Conservation (phyloP, 2,797 vertebrate species). For the Acipenser ruthenus region DNA sequence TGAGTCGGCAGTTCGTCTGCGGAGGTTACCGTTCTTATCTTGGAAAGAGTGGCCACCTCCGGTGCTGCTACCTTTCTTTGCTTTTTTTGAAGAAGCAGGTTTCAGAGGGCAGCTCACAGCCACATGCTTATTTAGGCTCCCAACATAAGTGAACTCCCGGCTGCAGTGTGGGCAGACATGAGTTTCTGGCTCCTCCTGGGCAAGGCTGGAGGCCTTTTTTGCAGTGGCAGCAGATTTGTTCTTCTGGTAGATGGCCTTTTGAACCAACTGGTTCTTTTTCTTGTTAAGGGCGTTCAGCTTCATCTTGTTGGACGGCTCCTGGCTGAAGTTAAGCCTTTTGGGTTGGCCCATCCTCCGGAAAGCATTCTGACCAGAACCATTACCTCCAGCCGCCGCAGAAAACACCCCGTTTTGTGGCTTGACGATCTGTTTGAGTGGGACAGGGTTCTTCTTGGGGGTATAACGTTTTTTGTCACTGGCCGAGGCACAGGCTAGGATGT, state of each 20-base stretch:
- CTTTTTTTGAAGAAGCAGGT: slow-evolving; percentile 67
- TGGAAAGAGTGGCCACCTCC: slow-evolving; percentile 44
- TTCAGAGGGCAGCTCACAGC: slow-evolving; percentile 88
- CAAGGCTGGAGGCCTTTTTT: slow-evolving; percentile 51
- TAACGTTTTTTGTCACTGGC: slow-evolving; percentile 96
- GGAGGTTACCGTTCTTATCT: slow-evolving; percentile 62
- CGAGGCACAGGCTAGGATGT: slow-evolving; percentile 89
- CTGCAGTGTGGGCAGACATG: slow-evolving; percentile 88
- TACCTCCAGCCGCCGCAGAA: slow-evolving; percentile 43
- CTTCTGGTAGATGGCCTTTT: slow-evolving; percentile 89
- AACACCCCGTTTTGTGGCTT: slow-evolving; percentile 77
- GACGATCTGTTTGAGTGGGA: slow-evolving; percentile 84
- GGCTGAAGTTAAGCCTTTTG: slow-evolving; percentile 88
- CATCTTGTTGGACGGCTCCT: slow-evolving; percentile 73
- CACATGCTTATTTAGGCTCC: slow-evolving; percentile 85
- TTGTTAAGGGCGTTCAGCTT: slow-evolving; percentile 81
- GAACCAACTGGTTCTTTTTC: slow-evolving; percentile 91
- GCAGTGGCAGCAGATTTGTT: slow-evolving; percentile 71
- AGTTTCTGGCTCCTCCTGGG: slow-evolving; percentile 46
- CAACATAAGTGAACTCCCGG: slow-evolving; percentile 85
- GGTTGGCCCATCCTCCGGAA: slow-evolving; percentile 92
- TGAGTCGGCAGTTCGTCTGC: slow-evolving; percentile 64
- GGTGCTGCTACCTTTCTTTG: slow-evolving; percentile 59
- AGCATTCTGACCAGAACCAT: slow-evolving; percentile 59
- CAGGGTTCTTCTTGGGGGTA: slow-evolving; percentile 95